Conservation (phyloP, 2,888 invertebrate species). For the Crocallis elinguaria region DNA sequence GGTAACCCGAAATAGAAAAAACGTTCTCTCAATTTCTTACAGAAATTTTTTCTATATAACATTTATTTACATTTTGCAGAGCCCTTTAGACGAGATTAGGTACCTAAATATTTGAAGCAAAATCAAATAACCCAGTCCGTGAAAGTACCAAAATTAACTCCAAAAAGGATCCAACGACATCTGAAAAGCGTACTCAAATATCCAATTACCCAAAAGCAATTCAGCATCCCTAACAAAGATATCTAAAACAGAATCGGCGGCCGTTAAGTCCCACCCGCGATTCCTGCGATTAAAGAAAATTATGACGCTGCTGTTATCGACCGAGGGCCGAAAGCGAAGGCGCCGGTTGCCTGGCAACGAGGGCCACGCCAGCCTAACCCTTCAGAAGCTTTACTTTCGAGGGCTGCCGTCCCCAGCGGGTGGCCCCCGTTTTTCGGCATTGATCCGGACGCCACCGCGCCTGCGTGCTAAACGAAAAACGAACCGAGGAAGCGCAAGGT, state of each 20-base stretch:
- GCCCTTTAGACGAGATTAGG: too few relatives aligned
- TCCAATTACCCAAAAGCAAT: slow-evolving; percentile 38
- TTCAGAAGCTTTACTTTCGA: slow-evolving; percentile 81
- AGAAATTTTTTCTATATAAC: too few relatives aligned
- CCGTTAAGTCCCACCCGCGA: slow-evolving; percentile 40
- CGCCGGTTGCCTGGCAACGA: slow-evolving; percentile 78
- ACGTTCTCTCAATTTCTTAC: too few relatives aligned
- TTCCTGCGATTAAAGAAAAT: slow-evolving; percentile 75
- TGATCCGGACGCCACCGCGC: slow-evolving; percentile 78
- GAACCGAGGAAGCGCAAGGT: slow-evolving; percentile 79
- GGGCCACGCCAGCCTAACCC: slow-evolving; percentile 66
- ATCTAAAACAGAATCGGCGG: slow-evolving; percentile 48
- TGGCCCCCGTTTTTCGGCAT: slow-evolving; percentile 81
- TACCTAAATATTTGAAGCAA: too few relatives aligned
- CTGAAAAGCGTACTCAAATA: slow-evolving; percentile 17
- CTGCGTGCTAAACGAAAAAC: slow-evolving; percentile 81
- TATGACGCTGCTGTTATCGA: slow-evolving; percentile 74
- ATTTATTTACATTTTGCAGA: too few relatives aligned
- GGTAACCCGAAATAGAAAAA: too few relatives aligned
- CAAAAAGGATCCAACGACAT: slow-evolving; percentile 2
- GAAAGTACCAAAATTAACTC: not conserved
- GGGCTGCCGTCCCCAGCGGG: slow-evolving; percentile 47
- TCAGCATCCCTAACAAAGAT: slow-evolving; percentile 46
- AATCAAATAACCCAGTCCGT: too few relatives aligned
- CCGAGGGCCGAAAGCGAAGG: slow-evolving; percentile 60